Percentiles rank a stretch among this genome's conserved stretches.
Conservation (phyloP, 2,797 vertebrate genomes). For the Peromyscus melanophrys region DNA sequence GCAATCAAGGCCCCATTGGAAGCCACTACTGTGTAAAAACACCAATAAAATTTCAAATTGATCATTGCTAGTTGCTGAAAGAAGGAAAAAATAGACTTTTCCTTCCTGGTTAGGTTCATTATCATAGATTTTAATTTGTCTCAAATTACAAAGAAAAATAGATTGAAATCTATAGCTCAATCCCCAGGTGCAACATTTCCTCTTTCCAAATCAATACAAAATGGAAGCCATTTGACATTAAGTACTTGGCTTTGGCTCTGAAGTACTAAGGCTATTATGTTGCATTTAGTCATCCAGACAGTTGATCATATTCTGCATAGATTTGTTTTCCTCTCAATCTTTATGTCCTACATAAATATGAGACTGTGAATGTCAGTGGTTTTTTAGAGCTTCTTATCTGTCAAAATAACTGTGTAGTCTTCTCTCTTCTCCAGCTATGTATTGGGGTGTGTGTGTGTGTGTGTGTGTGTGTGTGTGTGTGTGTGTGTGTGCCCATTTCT, state of each 20-base stretch:
- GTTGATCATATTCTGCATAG: background rate
- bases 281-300: conserved; percentile 55
- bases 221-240: conserved; percentile 79
- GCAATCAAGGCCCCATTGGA: background rate
- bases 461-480: background rate
- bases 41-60: conserved; percentile 38
- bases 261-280: conserved; percentile 57
- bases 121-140: conserved; percentile 66
- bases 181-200: conserved; percentile 70
- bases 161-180: conserved; percentile 70
- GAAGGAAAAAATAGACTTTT: conserved; percentile 45
- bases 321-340: conserved; percentile 61
- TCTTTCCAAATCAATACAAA: conserved; percentile 78
- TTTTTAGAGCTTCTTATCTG: conserved; percentile 30
- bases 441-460: background rate
- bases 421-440: background rate
- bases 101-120: conserved; percentile 62
- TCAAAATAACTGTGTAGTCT: background rate
- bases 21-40: background rate
- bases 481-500: background rate
- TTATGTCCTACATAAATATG: conserved; percentile 9
- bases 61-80: conserved; percentile 59
- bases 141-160: conserved; percentile 76
- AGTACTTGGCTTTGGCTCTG: conserved; percentile 64
- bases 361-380: background rate